These are phyloP conservation scores for Oegoconia quadripuncta DNA, from an alignment of 2,888 invertebrate species.

Conservation along the genomic window DNA sequence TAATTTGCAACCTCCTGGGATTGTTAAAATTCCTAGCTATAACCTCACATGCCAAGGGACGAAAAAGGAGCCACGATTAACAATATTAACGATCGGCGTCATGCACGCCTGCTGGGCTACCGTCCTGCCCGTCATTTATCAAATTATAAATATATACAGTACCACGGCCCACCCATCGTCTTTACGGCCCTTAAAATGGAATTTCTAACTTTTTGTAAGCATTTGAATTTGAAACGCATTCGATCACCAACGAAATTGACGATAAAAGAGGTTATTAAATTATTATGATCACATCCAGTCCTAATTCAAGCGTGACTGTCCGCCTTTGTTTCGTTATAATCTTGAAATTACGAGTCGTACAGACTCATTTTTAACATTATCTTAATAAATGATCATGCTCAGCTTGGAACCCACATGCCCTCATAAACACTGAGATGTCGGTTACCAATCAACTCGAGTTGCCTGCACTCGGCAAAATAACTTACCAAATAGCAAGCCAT, in stretches of 20 bases:
- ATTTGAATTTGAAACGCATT: background rate
- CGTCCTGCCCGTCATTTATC: constrained; percentile 55
- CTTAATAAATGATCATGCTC: too few species aligned
- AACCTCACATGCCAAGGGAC: constrained; percentile 23
- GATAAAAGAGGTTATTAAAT: constrained; percentile 7
- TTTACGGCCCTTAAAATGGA: constrained; percentile 26
- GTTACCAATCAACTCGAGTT: background rate
- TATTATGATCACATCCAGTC: too few species aligned
- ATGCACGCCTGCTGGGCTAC: constrained; percentile 55
- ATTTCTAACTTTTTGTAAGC: constrained; percentile 2
- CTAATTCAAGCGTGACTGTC: too few species aligned
- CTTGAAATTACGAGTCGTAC: too few species aligned
- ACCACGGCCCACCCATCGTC: constrained; percentile 46
- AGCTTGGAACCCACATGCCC: too few species aligned
- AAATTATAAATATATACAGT: constrained; percentile 44
- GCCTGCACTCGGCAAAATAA: background rate
- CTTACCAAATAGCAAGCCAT: background rate
- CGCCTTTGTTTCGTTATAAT: too few species aligned
- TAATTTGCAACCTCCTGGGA: background rate
- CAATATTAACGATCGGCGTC: constrained; percentile 44
- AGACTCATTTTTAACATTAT: too few species aligned
- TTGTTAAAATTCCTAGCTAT: background rate
- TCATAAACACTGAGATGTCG: background rate
- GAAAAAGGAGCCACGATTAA: constrained; percentile 45
- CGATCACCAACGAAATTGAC: background rate